Conservation (phyloP, 2,888 invertebrate species). For the Ferrisia virgata region DNA sequence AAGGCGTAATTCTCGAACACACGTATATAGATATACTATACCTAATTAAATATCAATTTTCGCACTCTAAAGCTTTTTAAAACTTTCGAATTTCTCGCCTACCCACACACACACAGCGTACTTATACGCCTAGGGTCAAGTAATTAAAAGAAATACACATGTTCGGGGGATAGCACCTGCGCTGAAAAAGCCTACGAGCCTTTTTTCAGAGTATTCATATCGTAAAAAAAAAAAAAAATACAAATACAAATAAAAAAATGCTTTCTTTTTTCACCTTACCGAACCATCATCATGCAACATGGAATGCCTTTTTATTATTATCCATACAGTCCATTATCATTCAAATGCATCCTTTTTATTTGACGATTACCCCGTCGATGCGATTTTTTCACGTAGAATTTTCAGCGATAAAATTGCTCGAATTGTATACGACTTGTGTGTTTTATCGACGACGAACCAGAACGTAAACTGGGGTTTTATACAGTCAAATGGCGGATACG, state of each 20-base stretch:
- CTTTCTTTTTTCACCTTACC: background rate
- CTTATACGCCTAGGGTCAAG: background rate
- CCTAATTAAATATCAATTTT: conserved; percentile 20
- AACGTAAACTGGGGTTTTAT: background rate
- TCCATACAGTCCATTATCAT: background rate
- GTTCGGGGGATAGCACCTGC: background rate
- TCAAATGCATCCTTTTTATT: background rate
- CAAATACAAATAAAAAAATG: background rate
- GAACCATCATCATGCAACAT: background rate
- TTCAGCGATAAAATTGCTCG: background rate
- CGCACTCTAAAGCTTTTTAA: background rate
- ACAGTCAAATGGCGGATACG: background rate
- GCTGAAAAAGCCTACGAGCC: too few species aligned
- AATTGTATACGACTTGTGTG: conserved; percentile 9
- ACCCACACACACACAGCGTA: too few species aligned
- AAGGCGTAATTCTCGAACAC: background rate
- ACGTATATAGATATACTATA: background rate
- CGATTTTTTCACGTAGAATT: background rate
- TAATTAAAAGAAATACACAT: background rate
- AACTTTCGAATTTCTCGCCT: background rate
- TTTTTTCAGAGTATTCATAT: background rate
- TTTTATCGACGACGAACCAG: conserved; percentile 1
- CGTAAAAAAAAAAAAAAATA: background rate
- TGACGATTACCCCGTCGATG: background rate
- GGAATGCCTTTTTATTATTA: conserved; percentile 5